Conservation (phyloP, 1,140 invertebrate species). For the Drosophila eugracilis region DNA sequence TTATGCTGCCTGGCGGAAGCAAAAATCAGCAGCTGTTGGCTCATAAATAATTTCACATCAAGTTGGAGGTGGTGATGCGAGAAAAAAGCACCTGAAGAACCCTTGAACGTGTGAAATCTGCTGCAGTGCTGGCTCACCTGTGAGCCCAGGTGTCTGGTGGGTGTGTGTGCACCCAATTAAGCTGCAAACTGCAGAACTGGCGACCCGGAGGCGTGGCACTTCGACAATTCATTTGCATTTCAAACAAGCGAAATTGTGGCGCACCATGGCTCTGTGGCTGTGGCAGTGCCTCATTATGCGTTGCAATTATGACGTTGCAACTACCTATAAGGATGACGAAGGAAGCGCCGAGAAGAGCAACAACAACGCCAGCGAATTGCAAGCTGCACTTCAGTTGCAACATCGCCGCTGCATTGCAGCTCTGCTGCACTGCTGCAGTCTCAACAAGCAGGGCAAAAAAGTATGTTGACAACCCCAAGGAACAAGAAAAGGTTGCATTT, state of each 20-base stretch:
- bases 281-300: conserved; percentile 69
- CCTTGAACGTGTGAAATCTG: conserved; percentile 50
- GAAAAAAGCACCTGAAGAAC: conserved; percentile 18
- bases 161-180: conserved; percentile 69
- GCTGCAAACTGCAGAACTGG: conserved; percentile 59
- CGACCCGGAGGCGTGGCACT: conserved; percentile 58
- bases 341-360: conserved; percentile 21
- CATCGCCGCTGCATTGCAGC: conserved; percentile 26
- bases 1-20: conserved; percentile 26
- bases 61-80: conserved; percentile 4
- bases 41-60: conserved; percentile 33
- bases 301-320: conserved; percentile 78
- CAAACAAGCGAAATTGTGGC: conserved; percentile 67
- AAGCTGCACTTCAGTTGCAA: conserved; percentile 66
- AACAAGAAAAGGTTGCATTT: conserved; percentile 23
- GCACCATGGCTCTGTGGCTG: conserved; percentile 19
- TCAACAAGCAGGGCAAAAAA: conserved; percentile 68
- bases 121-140: conserved; percentile 9
- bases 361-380: conserved; percentile 41
- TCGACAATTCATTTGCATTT: conserved; percentile 73
- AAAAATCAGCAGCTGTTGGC: conserved; percentile 23
- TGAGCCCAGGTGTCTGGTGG: conserved; percentile 23
- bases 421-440: conserved; percentile 27
- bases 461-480: conserved; percentile 69
- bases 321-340: conserved; percentile 62